A percentile compares a stretch with the other conserved stretches of the same genome.
Conservation (phyloP, 2,113 vertebrate species). For the Lasiurus borealis region DNA sequence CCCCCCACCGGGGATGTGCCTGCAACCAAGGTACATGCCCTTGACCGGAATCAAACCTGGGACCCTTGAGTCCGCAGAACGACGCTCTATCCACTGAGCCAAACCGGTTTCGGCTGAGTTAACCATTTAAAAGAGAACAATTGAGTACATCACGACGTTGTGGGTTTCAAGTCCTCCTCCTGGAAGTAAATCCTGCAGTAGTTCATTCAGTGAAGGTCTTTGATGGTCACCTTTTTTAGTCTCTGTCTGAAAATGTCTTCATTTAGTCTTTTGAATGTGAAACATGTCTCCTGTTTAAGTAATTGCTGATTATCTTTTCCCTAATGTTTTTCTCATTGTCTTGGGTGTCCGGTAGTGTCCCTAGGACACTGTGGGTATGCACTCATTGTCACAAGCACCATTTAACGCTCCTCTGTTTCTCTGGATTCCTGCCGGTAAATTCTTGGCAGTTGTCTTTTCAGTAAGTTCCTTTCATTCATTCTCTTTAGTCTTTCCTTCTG, state of each 20-base stretch:
- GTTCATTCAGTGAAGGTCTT: neutral
- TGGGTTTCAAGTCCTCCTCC: neutral
- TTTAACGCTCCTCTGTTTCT: neutral
- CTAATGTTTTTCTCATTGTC: neutral
- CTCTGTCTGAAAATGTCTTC: neutral
- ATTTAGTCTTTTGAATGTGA: neutral
- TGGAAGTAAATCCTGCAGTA: neutral
- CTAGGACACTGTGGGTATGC: neutral
- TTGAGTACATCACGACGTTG: neutral
- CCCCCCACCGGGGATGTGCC: too few species aligned
- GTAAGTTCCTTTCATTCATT: neutral
- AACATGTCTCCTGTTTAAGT: neutral
- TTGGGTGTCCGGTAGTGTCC: neutral
- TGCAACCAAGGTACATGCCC: too few species aligned
- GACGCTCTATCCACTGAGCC: too few species aligned
- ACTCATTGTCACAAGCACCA: neutral
- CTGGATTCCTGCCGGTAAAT: neutral
- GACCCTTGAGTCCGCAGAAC: too few species aligned
- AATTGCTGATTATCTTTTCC: neutral
- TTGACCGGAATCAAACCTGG: too few species aligned
- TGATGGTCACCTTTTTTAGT: neutral
- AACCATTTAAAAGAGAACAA: neutral
- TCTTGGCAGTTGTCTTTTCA: neutral
- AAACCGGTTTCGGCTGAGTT: neutral
- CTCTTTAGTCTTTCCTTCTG: neutral